Evolutionary conservation across 2,113 vertebrate species (phyloP), one percentile per base, ranked within the genome.

Genomic region (Strix aluco): DNA sequence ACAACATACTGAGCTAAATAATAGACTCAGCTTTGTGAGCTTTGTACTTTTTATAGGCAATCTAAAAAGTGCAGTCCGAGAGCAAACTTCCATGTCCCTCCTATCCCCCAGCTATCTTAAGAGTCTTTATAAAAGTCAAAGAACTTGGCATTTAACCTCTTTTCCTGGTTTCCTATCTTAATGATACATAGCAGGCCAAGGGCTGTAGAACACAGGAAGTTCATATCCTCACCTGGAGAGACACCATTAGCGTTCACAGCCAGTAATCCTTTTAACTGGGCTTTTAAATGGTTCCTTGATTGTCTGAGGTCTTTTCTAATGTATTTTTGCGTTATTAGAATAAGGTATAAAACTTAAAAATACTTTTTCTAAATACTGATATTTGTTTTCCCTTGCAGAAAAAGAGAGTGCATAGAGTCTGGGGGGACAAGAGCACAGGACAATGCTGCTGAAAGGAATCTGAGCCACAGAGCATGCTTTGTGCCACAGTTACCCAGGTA

Each of bases 401-500:
- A 20, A 32, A n/a, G 26, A 40, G 84, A 75, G 49, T 38, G 8
- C 49, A 2, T 55, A 80, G 80, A 89, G 66, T 78, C 46, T n/a
- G 54, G 75, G 55, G 62, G 86, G 77, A 49, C 14, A 3, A 55
- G 75, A 91, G 86, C 79, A 23, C n/a, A 2, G 52, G 78, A 93
- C 18, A 2, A 90, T 94, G 97, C 95, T 96, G 92, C 96, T 97
- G 96, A 92, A 69, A 98, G 97, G 97, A 86, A 10, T 92, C 73
- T 97, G 91, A 98, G 84, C 92, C 55, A 49, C 67, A 5, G 94
- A 88, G 91, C 85, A 55, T 96, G 96, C 74, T 96, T 96, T 75
- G 96, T 97, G 96, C 96, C 96, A 81, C 95, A 90, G 54, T 90
- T 55, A 82, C 34, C 94, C 96, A 98, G 98, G 98, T 98, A 97